Evolutionary conservation across 2,797 vertebrate species (phyloP).

Genomic region (Rhinogobio ventralis): DNA sequence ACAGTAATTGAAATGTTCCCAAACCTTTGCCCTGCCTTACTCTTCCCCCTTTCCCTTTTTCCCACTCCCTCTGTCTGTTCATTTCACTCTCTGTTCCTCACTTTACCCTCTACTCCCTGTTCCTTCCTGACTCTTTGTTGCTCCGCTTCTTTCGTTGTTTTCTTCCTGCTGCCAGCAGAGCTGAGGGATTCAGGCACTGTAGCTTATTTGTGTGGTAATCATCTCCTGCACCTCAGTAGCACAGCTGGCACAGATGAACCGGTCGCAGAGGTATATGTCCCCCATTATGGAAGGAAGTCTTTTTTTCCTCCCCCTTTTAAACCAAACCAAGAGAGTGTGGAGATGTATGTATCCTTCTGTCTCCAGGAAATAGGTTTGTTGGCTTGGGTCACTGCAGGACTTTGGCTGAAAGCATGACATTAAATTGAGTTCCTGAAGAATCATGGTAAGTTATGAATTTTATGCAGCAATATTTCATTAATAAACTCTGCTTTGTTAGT

Average conservation of each 20-base stretch:
- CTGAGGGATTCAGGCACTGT: slow-evolving; percentile 68
- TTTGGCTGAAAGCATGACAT: not conserved
- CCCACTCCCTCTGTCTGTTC: slow-evolving; percentile 33
- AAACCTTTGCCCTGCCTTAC: slow-evolving; percentile 56
- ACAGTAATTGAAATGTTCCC: slow-evolving; percentile 80
- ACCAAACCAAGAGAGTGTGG: slow-evolving; percentile 4
- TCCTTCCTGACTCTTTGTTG: slow-evolving; percentile 23
- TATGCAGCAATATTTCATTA: not conserved
- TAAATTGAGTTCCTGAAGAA: slow-evolving; percentile 11
- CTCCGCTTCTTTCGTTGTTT: slow-evolving; percentile 30
- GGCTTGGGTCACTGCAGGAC: not conserved
- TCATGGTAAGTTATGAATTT: slow-evolving; percentile 1
- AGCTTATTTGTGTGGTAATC: slow-evolving; percentile 68
- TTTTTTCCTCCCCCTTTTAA: not conserved
- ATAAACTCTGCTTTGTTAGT: not conserved
- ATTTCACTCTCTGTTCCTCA: slow-evolving; percentile 41
- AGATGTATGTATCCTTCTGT: not conserved
- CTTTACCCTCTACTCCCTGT: slow-evolving; percentile 37
- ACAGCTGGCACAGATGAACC: slow-evolving; percentile 53
- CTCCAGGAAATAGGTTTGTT: slow-evolving; percentile 1
- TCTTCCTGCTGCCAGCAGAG: slow-evolving; percentile 57
- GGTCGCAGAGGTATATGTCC: slow-evolving; percentile 10
- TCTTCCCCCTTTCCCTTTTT: slow-evolving; percentile 14
- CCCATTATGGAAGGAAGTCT: slow-evolving; percentile 44
- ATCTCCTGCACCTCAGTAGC: slow-evolving; percentile 60